Conservation (phyloP, 1,140 invertebrate genomes). For the Stratiolaelaps scimitus region DNA sequence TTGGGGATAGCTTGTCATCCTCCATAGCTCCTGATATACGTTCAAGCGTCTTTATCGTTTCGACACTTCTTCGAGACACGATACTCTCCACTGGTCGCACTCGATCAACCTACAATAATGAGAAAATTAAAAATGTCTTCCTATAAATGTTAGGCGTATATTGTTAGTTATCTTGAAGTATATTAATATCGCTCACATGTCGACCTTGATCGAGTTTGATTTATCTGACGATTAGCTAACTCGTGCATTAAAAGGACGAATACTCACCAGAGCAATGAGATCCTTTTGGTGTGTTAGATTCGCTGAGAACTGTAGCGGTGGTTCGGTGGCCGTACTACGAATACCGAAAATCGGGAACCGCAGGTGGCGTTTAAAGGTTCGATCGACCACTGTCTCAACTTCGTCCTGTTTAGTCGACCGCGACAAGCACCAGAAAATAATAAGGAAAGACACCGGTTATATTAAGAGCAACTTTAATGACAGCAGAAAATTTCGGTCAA, state of each 20-base stretch:
- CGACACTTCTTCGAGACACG: not conserved
- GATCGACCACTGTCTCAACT: not conserved
- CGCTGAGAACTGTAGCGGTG: slow-evolving; percentile 6
- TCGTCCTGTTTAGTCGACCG: not conserved
- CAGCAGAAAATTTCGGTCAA: too few relatives aligned
- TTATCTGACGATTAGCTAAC: too few relatives aligned
- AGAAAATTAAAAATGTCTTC: too few relatives aligned
- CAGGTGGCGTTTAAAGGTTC: slow-evolving; percentile 15
- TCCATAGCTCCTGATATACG: too few relatives aligned
- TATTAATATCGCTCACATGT: too few relatives aligned
- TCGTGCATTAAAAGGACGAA: not conserved
- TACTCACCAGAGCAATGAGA: not conserved
- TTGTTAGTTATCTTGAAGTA: too few relatives aligned
- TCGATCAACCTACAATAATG: not conserved
- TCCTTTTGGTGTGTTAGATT: not conserved
- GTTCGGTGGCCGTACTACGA: slow-evolving; percentile 1
- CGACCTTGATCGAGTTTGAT: too few relatives aligned
- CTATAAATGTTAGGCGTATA: too few relatives aligned
- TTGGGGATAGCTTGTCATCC: too few relatives aligned
- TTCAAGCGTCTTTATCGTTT: not conserved
- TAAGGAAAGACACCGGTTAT: too few relatives aligned
- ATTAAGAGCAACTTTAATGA: too few relatives aligned
- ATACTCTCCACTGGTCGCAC: slow-evolving; percentile 7
- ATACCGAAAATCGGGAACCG: slow-evolving; percentile 12
- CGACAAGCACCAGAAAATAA: too few relatives aligned